Conservation (phyloP, 2,113 vertebrate genomes). For the Hassar affinis region DNA sequence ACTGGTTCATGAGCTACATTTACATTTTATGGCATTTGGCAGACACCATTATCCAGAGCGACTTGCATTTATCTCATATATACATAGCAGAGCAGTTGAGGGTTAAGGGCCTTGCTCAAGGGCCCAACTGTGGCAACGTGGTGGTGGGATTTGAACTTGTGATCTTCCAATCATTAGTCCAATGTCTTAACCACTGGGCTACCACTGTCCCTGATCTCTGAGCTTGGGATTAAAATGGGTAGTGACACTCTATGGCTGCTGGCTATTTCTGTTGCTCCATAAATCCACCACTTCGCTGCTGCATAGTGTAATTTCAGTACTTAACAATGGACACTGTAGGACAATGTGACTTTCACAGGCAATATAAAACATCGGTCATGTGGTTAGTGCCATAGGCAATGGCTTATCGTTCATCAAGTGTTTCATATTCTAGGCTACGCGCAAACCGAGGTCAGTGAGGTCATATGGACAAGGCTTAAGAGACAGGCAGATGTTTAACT, state of each 20-base stretch:
- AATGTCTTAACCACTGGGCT: no score
- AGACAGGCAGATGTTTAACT: conserved; percentile 24
- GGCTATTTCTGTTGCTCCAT: conserved; percentile 3
- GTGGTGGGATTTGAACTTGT: no score
- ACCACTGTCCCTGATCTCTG: background rate
- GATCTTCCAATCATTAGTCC: no score
- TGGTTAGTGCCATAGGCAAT: conserved; percentile 6
- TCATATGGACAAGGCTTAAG: conserved; percentile 34
- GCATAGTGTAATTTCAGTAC: background rate
- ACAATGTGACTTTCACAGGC: conserved; percentile 15
- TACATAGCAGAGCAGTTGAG: no score
- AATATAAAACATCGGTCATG: background rate
- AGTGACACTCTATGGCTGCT: background rate
- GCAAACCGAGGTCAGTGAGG: conserved; percentile 17
- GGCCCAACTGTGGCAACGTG: no score
- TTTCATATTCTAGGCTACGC: conserved; percentile 10
- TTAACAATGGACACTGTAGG: background rate
- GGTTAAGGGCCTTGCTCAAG: no score
- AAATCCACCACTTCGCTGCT: background rate
- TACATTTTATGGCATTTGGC: no score
- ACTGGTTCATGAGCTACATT: background rate
- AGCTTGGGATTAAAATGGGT: background rate
- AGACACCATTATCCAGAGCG: no score
- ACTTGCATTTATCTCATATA: no score
- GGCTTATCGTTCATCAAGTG: background rate